These are phyloP conservation scores for Actinia equina DNA, from an alignment of 64 coral and sea anemone genomes.

Conservation along the genomic window DNA sequence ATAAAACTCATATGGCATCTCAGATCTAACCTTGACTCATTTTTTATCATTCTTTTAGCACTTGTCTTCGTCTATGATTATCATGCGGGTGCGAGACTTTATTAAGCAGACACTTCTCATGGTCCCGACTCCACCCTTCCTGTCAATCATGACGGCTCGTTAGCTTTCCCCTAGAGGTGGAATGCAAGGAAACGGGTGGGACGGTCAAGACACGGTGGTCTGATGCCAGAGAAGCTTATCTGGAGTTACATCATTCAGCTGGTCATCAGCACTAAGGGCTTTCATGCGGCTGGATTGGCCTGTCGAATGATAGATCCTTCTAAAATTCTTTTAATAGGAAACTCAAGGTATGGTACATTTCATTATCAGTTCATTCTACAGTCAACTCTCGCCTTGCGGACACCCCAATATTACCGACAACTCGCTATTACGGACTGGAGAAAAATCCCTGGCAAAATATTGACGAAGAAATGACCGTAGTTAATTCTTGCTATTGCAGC, in stretches of 20 bases:
- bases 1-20: neutral
- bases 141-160: constrained; percentile 68
- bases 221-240: constrained; percentile 93
- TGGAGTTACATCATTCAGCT: constrained; percentile 99
- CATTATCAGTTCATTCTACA: neutral
- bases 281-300: constrained; percentile 81
- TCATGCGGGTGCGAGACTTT: constrained; percentile 95
- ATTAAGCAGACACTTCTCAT: constrained; percentile 81
- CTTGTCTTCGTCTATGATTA: constrained; percentile 94
- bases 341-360: constrained; percentile 70
- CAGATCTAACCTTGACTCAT: neutral
- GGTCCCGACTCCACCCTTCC: constrained; percentile 79
- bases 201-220: constrained; percentile 63
- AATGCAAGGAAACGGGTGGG: constrained; percentile 50
- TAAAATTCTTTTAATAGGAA: constrained; percentile 94
- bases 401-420: too few species aligned
- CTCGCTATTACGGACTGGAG: too few species aligned
- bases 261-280: constrained; percentile 87
- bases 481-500: too few species aligned
- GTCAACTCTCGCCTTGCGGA: too few species aligned
- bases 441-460: too few species aligned
- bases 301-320: constrained; percentile 96
- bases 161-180: constrained; percentile 68
- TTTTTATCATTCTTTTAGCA: constrained; percentile 37
- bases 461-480: too few species aligned